Evolutionary conservation across 2,113 vertebrate species (phyloP).

Genomic region (Gymnorhina tibicen): DNA sequence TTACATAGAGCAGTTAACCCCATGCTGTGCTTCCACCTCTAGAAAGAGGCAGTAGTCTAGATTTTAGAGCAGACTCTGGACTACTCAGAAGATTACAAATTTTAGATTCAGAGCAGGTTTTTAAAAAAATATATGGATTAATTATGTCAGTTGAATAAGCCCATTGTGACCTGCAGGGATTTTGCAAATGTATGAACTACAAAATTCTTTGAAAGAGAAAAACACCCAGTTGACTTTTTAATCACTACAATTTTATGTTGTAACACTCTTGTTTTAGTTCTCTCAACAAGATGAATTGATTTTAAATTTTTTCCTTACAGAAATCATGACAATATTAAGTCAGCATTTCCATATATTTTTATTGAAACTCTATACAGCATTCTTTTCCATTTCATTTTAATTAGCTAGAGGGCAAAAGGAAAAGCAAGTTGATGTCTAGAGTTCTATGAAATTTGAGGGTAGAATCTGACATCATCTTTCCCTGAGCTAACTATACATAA

Average conservation of each 20-base stretch:
- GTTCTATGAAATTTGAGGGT: background rate
- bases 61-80: background rate
- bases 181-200: background rate
- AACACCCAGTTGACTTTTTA: background rate
- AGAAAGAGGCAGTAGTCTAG: background rate
- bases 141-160: background rate
- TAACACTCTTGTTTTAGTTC: background rate
- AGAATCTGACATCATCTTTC: background rate
- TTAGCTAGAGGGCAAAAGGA: background rate
- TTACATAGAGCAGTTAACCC: background rate
- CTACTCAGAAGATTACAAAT: background rate
- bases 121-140: background rate
- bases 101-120: background rate
- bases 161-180: background rate
- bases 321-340: background rate
- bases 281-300: background rate
- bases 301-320: background rate
- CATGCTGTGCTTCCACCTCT: background rate
- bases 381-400: background rate
- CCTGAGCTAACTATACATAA: background rate
- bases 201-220: background rate
- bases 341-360: background rate
- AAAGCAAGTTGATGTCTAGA: background rate
- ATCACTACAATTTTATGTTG: background rate
- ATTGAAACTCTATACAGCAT: background rate